These are phyloP conservation scores for Ochotona curzoniae DNA, from an alignment of 2,113 vertebrate genomes.

Conservation along the genomic window DNA sequence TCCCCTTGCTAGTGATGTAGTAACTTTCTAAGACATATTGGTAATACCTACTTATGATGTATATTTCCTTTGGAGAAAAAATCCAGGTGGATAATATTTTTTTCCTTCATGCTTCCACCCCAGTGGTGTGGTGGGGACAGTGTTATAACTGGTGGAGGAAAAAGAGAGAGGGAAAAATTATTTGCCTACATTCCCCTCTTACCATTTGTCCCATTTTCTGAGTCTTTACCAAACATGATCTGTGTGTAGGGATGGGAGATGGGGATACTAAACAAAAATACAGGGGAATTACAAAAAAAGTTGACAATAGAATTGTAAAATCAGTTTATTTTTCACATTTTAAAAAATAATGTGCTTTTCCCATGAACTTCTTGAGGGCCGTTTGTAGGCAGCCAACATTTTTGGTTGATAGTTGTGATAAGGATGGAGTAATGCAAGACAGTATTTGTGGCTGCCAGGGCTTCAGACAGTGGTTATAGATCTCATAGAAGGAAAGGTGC, in stretches of 20 bases:
- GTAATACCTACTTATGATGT: neutral
- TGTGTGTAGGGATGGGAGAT: neutral
- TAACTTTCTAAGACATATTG: neutral
- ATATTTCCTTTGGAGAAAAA: neutral
- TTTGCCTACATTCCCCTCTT: neutral
- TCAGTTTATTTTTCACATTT: too few relatives aligned
- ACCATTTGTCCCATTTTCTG: neutral
- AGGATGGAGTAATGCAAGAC: neutral
- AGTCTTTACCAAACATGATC: too few relatives aligned
- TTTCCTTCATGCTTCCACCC: rapidly evolving
- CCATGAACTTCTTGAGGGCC: too few relatives aligned
- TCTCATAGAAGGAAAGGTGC: neutral
- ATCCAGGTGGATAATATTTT: neutral
- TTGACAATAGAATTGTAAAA: too few relatives aligned
- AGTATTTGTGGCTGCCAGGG: rapidly evolving
- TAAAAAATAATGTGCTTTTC: too few relatives aligned
- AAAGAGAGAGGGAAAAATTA: neutral
- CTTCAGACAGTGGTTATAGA: neutral
- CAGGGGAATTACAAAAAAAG: too few relatives aligned
- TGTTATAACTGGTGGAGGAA: neutral
- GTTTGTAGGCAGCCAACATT: neutral
- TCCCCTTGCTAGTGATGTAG: too few relatives aligned
- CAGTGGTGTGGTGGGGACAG: neutral
- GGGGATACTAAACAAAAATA: neutral
- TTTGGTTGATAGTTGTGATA: neutral